A percentile compares a stretch with the other conserved stretches of the same genome.
Evolutionary conservation across 2,888 invertebrate species (phyloP).

Genomic region (Toxonevra muliebris): DNA sequence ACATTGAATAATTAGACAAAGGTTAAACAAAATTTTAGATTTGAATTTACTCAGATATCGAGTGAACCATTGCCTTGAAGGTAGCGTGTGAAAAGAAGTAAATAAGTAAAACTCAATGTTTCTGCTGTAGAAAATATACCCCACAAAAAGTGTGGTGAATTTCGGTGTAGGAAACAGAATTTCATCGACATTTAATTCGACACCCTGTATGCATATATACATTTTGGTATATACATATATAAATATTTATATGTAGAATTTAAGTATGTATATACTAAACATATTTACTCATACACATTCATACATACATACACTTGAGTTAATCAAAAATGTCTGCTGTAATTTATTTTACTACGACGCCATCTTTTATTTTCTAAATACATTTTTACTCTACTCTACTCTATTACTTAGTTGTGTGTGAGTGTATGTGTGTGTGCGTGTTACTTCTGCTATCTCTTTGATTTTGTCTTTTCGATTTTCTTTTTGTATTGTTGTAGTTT

Average conservation of each 20-base stretch:
- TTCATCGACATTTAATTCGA: background rate
- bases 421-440: conserved; percentile 8
- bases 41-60: no score
- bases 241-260: conserved; percentile 6
- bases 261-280: conserved; percentile 12
- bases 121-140: no score
- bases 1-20: no score
- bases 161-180: no score
- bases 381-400: background rate
- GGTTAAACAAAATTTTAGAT: no score
- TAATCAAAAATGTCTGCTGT: conserved; percentile 63
- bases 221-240: background rate
- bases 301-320: conserved; percentile 39
- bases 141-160: no score
- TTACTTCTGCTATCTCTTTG: no score
- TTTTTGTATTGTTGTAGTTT: background rate
- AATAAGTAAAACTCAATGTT: no score
- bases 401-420: no score
- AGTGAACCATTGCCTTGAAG: no score
- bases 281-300: conserved; percentile 5
- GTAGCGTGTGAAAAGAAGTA: no score
- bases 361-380: conserved; percentile 48
- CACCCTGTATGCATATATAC: background rate
- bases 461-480: no score
- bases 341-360: conserved; percentile 59